Percentiles rank a stretch among this genome's conserved stretches.
Evolutionary conservation across 30 jellyfish, hydroid and myxozoan species (phyloP).

Genomic region (Aurelia sp.): DNA sequence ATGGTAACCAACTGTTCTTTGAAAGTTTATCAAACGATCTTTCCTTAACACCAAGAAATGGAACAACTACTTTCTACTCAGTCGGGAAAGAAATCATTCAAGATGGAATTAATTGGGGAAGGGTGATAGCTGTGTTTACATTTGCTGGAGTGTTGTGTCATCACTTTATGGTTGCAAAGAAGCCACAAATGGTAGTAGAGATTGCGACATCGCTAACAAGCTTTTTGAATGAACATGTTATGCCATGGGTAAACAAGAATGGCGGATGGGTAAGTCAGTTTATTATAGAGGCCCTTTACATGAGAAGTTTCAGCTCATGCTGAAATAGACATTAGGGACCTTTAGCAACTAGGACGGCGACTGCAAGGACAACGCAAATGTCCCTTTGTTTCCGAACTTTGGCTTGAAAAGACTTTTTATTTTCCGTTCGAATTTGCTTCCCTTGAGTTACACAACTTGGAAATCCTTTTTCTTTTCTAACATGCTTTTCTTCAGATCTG

Average conservation of each 20-base stretch:
- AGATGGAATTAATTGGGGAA: slow-evolving; percentile 86
- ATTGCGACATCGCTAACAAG: slow-evolving; percentile 44
- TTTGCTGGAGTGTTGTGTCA: slow-evolving; percentile 72
- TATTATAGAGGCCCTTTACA: too few species aligned
- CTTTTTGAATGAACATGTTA: slow-evolving; percentile 61
- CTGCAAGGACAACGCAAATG: too few species aligned
- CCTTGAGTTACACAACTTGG: too few species aligned
- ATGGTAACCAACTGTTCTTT: slow-evolving; percentile 50
- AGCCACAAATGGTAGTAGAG: slow-evolving; percentile 60
- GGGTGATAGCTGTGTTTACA: slow-evolving; percentile 63
- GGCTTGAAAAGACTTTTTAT: too few species aligned
- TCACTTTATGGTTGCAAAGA: slow-evolving; percentile 44
- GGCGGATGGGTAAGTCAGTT: slow-evolving; percentile 72
- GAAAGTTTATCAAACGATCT: slow-evolving; percentile 55
- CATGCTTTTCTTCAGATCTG: too few species aligned
- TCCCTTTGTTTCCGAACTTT: too few species aligned
- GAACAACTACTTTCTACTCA: slow-evolving; percentile 44
- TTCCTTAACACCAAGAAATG: slow-evolving; percentile 22
- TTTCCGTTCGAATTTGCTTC: too few species aligned
- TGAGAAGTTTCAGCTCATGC: too few species aligned
- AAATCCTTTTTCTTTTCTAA: too few species aligned
- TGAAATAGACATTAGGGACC: too few species aligned
- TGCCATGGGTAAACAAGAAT: slow-evolving; percentile 71
- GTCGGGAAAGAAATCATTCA: slow-evolving; percentile 58
- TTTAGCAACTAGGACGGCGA: too few species aligned